Evolutionary conservation across 2,797 vertebrate species (phyloP).

Genomic region (Schizopygopsis malacanthus): DNA sequence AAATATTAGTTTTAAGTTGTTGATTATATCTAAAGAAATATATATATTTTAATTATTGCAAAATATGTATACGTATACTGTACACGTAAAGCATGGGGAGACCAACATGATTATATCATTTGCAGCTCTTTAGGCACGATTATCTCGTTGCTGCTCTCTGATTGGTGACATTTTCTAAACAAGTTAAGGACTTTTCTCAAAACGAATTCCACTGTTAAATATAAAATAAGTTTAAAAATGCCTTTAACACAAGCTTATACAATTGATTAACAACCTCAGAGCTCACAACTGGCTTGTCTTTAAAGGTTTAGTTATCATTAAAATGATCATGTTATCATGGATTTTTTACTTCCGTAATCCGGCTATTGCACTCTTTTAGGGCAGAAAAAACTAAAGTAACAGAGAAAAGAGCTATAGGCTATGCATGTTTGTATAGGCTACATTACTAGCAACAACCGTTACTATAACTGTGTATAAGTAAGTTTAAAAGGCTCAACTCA

Average conservation of each 20-base stretch:
- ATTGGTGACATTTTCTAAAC: neutral
- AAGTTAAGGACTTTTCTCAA: neutral
- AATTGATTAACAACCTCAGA: neutral
- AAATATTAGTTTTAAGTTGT: neutral
- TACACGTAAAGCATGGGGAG: neutral
- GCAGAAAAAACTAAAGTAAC: neutral
- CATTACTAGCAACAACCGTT: slow-evolving; percentile 56
- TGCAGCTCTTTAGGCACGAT: neutral
- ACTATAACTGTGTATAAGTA: slow-evolving; percentile 64
- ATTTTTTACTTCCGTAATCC: neutral
- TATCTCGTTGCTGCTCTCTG: neutral
- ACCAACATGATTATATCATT: neutral
- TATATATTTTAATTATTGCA: neutral
- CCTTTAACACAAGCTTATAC: neutral
- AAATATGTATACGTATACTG: neutral
- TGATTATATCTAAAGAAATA: neutral
- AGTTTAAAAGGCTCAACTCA: slow-evolving; percentile 59
- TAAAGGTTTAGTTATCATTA: neutral
- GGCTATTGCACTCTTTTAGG: neutral
- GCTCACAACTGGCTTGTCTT: neutral
- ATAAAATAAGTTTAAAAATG: neutral
- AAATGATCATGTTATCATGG: no score
- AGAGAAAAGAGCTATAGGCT: neutral
- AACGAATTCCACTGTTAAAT: neutral
- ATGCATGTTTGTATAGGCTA: slow-evolving; percentile 12